These are phyloP conservation scores for Acestrorhynchus altus DNA, from an alignment of 2,797 vertebrate genomes.

Conservation along the genomic window DNA sequence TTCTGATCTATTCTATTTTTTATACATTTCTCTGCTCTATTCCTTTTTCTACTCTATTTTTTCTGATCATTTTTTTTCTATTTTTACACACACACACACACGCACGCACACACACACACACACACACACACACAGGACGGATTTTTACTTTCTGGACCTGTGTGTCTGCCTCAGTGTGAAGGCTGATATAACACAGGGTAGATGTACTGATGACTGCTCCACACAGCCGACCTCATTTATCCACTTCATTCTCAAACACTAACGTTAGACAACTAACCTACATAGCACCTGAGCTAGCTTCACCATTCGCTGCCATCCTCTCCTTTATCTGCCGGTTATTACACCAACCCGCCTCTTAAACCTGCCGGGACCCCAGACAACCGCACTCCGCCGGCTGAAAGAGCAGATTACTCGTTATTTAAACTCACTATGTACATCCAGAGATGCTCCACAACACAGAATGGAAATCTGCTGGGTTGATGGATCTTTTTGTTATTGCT, in stretches of 20 bases:
- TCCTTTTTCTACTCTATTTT: no score
- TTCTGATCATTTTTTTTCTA: no score
- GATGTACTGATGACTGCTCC: no score
- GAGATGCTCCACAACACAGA: slow-evolving; percentile 27
- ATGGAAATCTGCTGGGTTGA: slow-evolving; percentile 19
- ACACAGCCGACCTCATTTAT: neutral
- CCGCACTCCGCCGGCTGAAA: neutral
- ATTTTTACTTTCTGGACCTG: no score
- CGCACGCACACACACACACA: no score
- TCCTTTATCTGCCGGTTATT: neutral
- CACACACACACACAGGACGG: no score
- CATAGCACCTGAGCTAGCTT: slow-evolving; percentile 20
- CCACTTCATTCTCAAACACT: neutral
- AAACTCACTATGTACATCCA: slow-evolving; percentile 34
- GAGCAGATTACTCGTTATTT: neutral
- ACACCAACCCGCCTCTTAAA: neutral
- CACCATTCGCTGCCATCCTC: neutral
- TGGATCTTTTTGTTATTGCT: slow-evolving; percentile 1
- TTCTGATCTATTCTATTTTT: no score
- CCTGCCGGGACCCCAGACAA: neutral
- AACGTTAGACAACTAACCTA: slow-evolving; percentile 3
- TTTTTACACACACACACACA: no score
- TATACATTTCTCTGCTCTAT: no score
- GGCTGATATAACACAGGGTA: no score
- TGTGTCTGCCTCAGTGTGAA: no score